These are phyloP conservation scores for Leucopternis melanops DNA, from an alignment of 2,113 vertebrate genomes.

Conservation along the genomic window DNA sequence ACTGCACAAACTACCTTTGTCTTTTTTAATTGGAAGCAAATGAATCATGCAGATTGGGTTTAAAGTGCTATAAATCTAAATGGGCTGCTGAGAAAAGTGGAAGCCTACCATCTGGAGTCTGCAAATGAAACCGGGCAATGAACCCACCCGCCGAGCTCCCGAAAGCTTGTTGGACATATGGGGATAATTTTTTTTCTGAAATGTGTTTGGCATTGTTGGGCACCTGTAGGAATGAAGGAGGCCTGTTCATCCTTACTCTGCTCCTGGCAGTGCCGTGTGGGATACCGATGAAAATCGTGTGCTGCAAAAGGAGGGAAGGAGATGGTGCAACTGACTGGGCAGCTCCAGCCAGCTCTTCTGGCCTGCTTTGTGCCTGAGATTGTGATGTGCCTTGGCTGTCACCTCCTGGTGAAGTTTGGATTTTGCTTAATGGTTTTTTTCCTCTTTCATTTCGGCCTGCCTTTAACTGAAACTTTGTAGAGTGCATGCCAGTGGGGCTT, in stretches of 20 bases:
- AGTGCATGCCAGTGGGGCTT: fast-evolving
- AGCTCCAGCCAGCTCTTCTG: not conserved
- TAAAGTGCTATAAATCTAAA: not conserved
- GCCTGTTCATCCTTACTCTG: not conserved
- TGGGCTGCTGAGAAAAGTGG: not conserved
- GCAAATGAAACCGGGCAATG: not conserved
- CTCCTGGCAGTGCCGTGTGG: not conserved
- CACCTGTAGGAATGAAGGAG: not conserved
- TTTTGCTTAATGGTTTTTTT: not conserved
- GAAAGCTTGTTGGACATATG: not conserved
- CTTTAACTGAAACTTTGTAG: not conserved
- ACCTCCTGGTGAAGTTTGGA: not conserved
- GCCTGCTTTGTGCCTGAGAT: not conserved
- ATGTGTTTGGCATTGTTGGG: not conserved
- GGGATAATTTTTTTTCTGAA: not conserved
- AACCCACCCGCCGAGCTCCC: not conserved
- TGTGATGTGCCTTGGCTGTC: not conserved
- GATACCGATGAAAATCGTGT: not conserved
- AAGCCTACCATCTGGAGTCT: not conserved
- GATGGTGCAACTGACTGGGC: not conserved
- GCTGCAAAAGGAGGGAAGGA: not conserved
- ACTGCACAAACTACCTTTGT: not conserved
- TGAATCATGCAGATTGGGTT: not conserved
- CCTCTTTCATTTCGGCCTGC: not conserved
- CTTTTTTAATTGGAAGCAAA: not conserved